phyloP scores from a whole-genome alignment of 2,113 vertebrate genomes.

The Scopus umbretta region DNA sequence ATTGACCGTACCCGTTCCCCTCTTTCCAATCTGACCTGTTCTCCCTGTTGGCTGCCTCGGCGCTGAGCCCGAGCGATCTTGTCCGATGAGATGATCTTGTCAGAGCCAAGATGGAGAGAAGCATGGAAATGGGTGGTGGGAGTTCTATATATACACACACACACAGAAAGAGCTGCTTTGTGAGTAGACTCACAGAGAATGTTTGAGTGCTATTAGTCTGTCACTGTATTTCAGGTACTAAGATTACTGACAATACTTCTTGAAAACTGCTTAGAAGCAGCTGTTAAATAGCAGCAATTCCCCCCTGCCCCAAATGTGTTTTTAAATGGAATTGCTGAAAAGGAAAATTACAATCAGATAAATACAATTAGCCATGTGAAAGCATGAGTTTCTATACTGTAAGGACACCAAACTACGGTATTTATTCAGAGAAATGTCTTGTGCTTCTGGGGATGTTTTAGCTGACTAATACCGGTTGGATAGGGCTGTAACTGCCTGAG shows the following conservation, averaged over 20 bases:
- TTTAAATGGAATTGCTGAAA: background rate
- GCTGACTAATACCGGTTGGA: background rate
- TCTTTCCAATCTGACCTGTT: fast-evolving
- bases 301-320: fast-evolving
- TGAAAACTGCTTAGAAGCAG: background rate
- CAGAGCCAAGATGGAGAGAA: background rate
- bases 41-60: background rate
- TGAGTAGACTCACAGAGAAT: background rate
- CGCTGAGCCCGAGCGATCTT: fast-evolving
- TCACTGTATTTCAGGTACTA: background rate
- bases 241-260: background rate
- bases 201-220: background rate
- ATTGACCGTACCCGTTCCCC: fast-evolving
- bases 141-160: fast-evolving
- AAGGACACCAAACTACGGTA: background rate
- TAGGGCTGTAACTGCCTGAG: background rate
- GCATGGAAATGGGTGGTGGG: background rate
- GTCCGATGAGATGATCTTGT: no score
- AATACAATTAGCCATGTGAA: background rate
- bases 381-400: background rate
- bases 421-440: background rate
- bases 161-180: background rate
- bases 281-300: background rate
- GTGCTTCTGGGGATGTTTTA: background rate
- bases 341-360: background rate